phyloP scores from a whole-genome alignment of 2,888 invertebrate species.

The Rhagophthalmus giganteus region DNA sequence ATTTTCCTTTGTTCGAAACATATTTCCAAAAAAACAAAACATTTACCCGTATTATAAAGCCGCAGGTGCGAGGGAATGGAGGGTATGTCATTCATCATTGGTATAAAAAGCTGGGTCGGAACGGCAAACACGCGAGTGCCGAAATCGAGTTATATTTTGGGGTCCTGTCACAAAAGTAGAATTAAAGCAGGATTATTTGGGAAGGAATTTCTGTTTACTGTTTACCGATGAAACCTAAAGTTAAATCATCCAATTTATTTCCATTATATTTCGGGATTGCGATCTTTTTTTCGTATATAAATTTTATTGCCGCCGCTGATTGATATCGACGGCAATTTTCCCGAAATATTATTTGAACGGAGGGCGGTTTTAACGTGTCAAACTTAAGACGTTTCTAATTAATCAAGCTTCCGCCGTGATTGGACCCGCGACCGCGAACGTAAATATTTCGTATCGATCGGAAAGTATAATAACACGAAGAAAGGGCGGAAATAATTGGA shows the following conservation, averaged over 20 bases:
- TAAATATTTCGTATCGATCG: no score
- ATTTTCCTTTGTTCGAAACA: neutral
- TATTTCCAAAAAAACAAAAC: constrained; percentile 9
- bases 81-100: constrained; percentile 15
- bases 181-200: constrained; percentile 6
- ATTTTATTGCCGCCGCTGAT: no score
- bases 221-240: constrained; percentile 1
- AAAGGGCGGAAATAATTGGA: neutral
- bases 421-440: neutral
- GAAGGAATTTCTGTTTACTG: neutral
- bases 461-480: no score
- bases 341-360: neutral
- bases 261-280: constrained; percentile 1
- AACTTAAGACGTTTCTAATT: neutral
- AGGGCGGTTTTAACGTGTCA: neutral
- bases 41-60: constrained; percentile 7
- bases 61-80: constrained; percentile 12
- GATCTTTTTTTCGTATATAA: no score
- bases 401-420: neutral
- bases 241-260: constrained; percentile 6
- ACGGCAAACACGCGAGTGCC: constrained; percentile 3
- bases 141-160: constrained; percentile 8
- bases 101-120: constrained; percentile 11
- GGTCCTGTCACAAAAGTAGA: constrained; percentile 1
- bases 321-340: neutral